Base-by-base conservation (phyloP, 2,888 invertebrate species). In the Timandra comae region DNA sequence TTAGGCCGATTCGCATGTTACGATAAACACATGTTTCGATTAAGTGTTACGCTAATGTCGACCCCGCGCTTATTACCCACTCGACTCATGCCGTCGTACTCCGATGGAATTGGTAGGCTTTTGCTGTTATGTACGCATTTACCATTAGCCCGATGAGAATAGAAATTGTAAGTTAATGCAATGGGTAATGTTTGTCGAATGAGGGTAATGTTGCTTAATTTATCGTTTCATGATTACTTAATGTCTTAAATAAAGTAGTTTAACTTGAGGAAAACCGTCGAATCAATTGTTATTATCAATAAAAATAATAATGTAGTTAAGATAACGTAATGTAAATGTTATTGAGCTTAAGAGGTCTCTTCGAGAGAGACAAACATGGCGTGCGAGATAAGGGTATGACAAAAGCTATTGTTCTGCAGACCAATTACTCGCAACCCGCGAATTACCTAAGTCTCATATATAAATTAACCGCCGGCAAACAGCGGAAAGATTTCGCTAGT, bases 401-500 rank as follows among this genome's bases (percentile, higher is more conserved):
- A 85, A 85, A 84, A 82, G 81, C 84, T 74, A 85, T 85, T 85
- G 85, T 85, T 85, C 81, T 81, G 61, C 59, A 69, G 71, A 78
- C 77, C 84, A 85, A 85, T 85, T 85, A 85, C 81, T 84, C 78
- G 82, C 66, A 59, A 71, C 69, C 68, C 77, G 82, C 84, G 82
- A 85, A 85, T 84, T 85, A 85, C 84, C 81, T 82, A 82, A 82
- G 77, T 77, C 82, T 82, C 79, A 85, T 85, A 85, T 85, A 85
- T 85, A 84, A 85, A 85, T 85, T 84, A 84, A 75, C 71, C 72
- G 67, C 74, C 79, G 77, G 84, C 85, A 81, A 79, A 79, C 81
- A 82, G 82, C 85, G 84, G 82, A 85, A 85, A 85, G 84, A 85
- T 85, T 84, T 84, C 84, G 80, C 82, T 84, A 82, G 81, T 81